These are phyloP conservation scores for Synanthedon andrenaeformis DNA, from an alignment of 2,888 invertebrate species.

Conservation along the genomic window DNA sequence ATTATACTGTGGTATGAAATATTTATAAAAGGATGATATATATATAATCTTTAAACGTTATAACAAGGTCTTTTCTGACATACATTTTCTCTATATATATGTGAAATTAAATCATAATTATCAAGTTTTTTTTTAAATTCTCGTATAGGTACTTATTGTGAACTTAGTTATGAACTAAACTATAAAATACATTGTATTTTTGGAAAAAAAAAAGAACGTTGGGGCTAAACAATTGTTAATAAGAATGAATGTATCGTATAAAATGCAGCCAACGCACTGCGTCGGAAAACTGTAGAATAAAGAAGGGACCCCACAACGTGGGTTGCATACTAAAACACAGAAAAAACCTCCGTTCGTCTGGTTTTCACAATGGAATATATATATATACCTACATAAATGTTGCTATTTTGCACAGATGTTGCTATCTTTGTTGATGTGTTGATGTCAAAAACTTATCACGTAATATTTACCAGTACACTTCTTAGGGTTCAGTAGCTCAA, in stretches of 20 bases:
- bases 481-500: no score
- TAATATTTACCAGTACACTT: neutral
- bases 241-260: conserved; percentile 20
- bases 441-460: neutral
- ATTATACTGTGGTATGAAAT: no score
- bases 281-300: conserved; percentile 34
- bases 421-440: conserved; percentile 10
- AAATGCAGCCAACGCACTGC: conserved; percentile 46
- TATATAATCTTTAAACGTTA: no score
- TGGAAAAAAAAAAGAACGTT: neutral
- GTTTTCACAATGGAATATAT: conserved; percentile 16
- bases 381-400: conserved; percentile 4
- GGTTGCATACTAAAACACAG: conserved; percentile 41
- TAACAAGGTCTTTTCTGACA: no score
- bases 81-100: no score
- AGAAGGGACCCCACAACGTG: conserved; percentile 30
- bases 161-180: no score
- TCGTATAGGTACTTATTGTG: no score
- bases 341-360: conserved; percentile 37
- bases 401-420: conserved; percentile 10
- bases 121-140: no score
- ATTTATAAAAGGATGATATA: no score
- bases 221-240: neutral
- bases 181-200: no score
- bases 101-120: no score